These are phyloP conservation scores for Leptura quadrifasciata DNA, from an alignment of 2,888 invertebrate species.

Conservation along the genomic window DNA sequence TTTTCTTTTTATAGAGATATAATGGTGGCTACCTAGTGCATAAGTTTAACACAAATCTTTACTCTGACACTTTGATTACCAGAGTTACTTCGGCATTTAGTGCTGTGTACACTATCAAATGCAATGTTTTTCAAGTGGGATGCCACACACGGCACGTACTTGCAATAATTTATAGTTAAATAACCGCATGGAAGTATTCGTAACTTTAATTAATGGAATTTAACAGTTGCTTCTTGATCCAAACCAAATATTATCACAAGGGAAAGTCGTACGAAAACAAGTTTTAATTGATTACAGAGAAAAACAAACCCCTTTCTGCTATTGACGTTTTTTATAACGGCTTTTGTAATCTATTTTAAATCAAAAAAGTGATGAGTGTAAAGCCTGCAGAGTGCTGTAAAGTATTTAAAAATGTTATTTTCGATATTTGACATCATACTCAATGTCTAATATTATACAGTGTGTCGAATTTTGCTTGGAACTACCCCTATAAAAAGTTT, in stretches of 20 bases:
- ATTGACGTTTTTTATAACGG: background rate
- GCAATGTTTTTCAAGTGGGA: constrained; percentile 42
- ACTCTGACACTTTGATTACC: constrained; percentile 45
- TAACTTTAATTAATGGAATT: constrained; percentile 40
- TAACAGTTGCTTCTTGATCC: constrained; percentile 32
- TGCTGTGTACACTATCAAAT: constrained; percentile 44
- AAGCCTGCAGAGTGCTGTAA: background rate
- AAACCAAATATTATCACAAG: constrained; percentile 9
- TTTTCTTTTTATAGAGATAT: constrained; percentile 3
- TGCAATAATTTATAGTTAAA: constrained; percentile 44
- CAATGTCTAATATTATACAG: too few species aligned
- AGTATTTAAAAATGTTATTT: background rate
- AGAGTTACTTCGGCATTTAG: constrained; percentile 43
- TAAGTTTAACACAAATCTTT: constrained; percentile 41
- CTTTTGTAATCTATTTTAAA: background rate
- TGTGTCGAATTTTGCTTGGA: too few species aligned
- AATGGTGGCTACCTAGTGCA: constrained; percentile 2
- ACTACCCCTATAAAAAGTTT: too few species aligned
- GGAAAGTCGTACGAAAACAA: constrained; percentile 15
- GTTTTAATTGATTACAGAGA: constrained; percentile 11
- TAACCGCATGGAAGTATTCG: constrained; percentile 41
- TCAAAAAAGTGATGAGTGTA: background rate
- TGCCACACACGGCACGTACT: constrained; percentile 42
- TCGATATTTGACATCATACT: too few species aligned
- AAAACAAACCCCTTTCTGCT: background rate